These are phyloP conservation scores for Oncorhynchus nerka DNA, from an alignment of 2,113 vertebrate species.

Conservation along the genomic window DNA sequence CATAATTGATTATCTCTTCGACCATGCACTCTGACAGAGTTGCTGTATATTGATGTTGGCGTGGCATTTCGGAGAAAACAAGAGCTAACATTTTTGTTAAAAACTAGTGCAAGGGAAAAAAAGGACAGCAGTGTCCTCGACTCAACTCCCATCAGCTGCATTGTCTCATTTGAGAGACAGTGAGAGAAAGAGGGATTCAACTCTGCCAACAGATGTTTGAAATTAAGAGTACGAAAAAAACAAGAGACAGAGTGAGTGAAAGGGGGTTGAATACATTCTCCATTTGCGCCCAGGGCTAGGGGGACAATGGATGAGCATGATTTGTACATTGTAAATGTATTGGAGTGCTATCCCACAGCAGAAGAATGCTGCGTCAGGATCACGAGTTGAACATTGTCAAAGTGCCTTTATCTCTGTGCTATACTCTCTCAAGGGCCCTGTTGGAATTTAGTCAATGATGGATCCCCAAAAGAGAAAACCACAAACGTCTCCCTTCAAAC, in stretches of 20 bases:
- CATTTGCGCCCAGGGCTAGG: constrained; percentile 23
- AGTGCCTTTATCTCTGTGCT: constrained; percentile 61
- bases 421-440: constrained; percentile 57
- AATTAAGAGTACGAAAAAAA: constrained; percentile 58
- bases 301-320: constrained; percentile 51
- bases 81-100: not conserved
- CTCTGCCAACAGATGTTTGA: constrained; percentile 69
- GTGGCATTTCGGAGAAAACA: too few species aligned
- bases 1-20: too few species aligned
- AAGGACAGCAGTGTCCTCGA: constrained; percentile 22
- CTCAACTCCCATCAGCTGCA: constrained; percentile 45
- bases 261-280: constrained; percentile 41
- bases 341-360: constrained; percentile 9
- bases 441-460: constrained; percentile 48
- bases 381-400: constrained; percentile 63
- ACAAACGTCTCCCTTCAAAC: not conserved
- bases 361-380: constrained; percentile 61
- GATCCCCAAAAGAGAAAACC: not conserved
- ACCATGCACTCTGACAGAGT: too few species aligned
- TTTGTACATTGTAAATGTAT: constrained; percentile 47
- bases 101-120: constrained; percentile 7
- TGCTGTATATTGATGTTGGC: too few species aligned
- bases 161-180: constrained; percentile 46
- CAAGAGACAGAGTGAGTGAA: constrained; percentile 47
- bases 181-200: constrained; percentile 59